Evolutionary conservation across 2,113 vertebrate species (phyloP), one percentile per base, ranked within the genome.

Genomic region (Limnothrissa miodon): DNA sequence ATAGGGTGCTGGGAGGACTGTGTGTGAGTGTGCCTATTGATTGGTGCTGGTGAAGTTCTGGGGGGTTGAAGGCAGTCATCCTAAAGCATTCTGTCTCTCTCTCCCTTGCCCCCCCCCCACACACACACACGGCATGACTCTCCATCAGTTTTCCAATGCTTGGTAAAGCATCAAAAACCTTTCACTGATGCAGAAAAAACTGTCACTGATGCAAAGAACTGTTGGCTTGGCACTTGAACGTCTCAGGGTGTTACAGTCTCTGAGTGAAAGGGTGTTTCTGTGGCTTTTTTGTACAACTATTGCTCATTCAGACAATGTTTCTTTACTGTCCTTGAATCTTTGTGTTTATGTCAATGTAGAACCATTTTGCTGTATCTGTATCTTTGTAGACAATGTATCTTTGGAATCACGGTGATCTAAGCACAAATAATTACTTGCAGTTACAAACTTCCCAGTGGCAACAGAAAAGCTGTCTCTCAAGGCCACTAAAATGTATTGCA

Each of bases 21-120:
- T 45, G 78, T 79, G 78, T 45, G 78, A 10, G 78, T 42, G 78
- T n/a, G n/a, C n/a, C n/a, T n/a, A n/a, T n/a, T n/a, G n/a, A n/a
- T n/a, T n/a, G n/a, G n/a, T n/a, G n/a, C n/a, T n/a, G n/a, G n/a
- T 46, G 78, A 88, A 11, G n/a, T 6, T 23, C 23, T 1, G n/a
- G 25, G 25, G 9, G 62, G 8, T 29, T 33, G 33, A 13, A 23
- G 23, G 56, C 2, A n/a, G n/a, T n/a, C n/a, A n/a, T n/a, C n/a
- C n/a, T n/a, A n/a, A n/a, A n/a, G n/a, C 53, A 2, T 3, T 25
- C 56, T 59, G 9, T 33, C 62, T 33, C 1, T 70, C 10, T 33
- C 25, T n/a, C n/a, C n/a, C n/a, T n/a, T n/a, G n/a, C n/a, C n/a
- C n/a, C n/a, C n/a, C n/a, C n/a, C n/a, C n/a, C 23, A 62, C 21